phyloP scores from a whole-genome alignment of 2,888 invertebrate species.

The Agrotis segetum region DNA sequence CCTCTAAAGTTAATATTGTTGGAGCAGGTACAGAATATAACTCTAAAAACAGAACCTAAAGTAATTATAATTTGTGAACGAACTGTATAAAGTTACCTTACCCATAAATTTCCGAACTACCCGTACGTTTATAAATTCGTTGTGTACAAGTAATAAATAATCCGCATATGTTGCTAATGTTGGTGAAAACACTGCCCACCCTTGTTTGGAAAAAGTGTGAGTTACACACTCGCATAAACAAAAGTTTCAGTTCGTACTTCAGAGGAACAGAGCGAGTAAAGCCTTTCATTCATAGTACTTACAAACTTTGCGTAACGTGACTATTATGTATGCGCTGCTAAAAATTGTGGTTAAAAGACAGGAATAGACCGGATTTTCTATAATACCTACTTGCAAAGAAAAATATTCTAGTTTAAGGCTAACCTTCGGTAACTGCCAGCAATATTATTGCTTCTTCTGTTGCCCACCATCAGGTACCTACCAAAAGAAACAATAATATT shows the following conservation, averaged over 20 bases:
- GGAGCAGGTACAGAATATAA: neutral
- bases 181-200: slow-evolving; percentile 48
- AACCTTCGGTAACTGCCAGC: too few species aligned
- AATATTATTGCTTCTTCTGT: too few species aligned
- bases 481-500: too few species aligned
- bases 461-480: too few species aligned
- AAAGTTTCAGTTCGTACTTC: slow-evolving; percentile 35
- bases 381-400: too few species aligned
- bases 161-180: slow-evolving; percentile 54
- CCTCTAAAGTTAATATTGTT: neutral
- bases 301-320: neutral
- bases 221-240: slow-evolving; percentile 21
- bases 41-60: neutral
- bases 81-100: slow-evolving; percentile 36
- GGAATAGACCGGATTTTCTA: too few species aligned
- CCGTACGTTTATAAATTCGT: slow-evolving; percentile 53
- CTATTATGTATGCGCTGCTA: too few species aligned
- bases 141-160: slow-evolving; percentile 57
- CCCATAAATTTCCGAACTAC: slow-evolving; percentile 51
- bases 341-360: too few species aligned
- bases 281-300: neutral
- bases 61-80: slow-evolving; percentile 12
- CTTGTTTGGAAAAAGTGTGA: slow-evolving; percentile 42
- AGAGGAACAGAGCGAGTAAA: slow-evolving; percentile 2
- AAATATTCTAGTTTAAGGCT: too few species aligned